Base-by-base conservation (phyloP, 2,888 invertebrate genomes). In the Brachylomia viminalis region DNA sequence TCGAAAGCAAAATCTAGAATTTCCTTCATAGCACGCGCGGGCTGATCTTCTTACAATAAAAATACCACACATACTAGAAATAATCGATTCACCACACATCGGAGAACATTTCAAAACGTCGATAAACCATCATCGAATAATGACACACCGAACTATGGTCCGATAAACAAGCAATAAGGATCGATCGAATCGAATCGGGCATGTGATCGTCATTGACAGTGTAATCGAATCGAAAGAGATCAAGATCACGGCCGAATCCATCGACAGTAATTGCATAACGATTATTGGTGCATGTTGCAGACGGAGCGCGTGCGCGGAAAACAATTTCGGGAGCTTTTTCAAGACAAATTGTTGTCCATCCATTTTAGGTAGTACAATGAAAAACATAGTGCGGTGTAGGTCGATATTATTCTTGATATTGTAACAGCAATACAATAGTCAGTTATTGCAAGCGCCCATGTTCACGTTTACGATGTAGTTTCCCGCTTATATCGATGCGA, bases 171-270 rank as follows among this genome's bases (percentile, higher is more conserved):
- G 87, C 74, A 80, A 84, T 82, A 85, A 80, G 79, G 86, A 86
- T 87, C 86, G 88, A 90, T 88, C 86, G 88, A 88, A 88, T 86
- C 85, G 87, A 78, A 86, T 85, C 86, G 85, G 87, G 87, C 88
- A 88, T 87, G 86, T 87, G 88, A 90, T 90, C 88, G 88, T 81
- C 84, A 86, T 83, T 86, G 89, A 85, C 87, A 90, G 86, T 91
- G 92, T 92, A 91, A 94, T 92, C 92, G 91, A 92, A 91, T 88
- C 86, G 86, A 90, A 92, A 85, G 89, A 88, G 92, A 93, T 91
- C 95, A 95, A 94, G 94, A 94, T 94, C 95, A 95, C 84, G 94
- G 94, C 77, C 93, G 88, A 88, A 90, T 89, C 88, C 82, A 88
- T 88, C 87, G 87, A 77, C 73, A 79, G 85, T 86, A 84, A 87